Evolutionary conservation across 2,888 invertebrate genomes (phyloP).

Genomic region (Flexamia atlantica): DNA sequence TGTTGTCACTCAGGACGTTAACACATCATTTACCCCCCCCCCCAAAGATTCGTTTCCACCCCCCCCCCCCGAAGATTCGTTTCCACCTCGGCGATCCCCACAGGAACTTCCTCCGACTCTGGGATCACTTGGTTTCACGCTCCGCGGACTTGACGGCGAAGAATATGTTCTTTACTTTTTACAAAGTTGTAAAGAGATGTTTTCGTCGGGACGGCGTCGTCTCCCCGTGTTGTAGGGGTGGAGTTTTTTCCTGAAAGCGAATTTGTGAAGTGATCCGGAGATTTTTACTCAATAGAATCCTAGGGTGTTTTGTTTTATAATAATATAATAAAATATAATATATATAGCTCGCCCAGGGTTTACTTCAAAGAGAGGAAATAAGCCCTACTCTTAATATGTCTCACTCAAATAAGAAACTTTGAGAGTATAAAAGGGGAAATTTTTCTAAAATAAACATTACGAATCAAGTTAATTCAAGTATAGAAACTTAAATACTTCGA

Average conservation of each 20-base stretch:
- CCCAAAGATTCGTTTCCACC: neutral
- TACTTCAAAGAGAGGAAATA: too few relatives aligned
- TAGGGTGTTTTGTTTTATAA: too few relatives aligned
- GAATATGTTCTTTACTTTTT: constrained; percentile 49
- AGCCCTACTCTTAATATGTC: too few relatives aligned
- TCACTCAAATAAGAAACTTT: too few relatives aligned
- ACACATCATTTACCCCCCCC: constrained; percentile 56
- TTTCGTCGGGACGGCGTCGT: constrained; percentile 7
- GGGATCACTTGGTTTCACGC: constrained; percentile 12
- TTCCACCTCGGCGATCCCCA: constrained; percentile 4
- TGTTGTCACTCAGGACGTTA: constrained; percentile 42
- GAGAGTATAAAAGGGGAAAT: too few relatives aligned
- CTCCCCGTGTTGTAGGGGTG: neutral
- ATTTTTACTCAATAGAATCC: too few relatives aligned
- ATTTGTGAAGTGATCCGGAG: too few relatives aligned
- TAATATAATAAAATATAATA: too few relatives aligned
- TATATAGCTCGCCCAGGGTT: too few relatives aligned
- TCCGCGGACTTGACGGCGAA: constrained; percentile 1
- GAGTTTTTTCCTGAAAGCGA: neutral
- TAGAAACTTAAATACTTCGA: too few relatives aligned
- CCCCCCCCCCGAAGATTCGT: constrained; percentile 26
- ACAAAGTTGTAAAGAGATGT: constrained; percentile 32
- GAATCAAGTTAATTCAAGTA: too few relatives aligned
- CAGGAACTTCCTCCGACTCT: neutral
- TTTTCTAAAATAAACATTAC: too few relatives aligned